A percentile compares a stretch with the other conserved stretches of the same genome.
Conservation (phyloP, 2,113 vertebrate genomes). For the Pluvianellus socialis region DNA sequence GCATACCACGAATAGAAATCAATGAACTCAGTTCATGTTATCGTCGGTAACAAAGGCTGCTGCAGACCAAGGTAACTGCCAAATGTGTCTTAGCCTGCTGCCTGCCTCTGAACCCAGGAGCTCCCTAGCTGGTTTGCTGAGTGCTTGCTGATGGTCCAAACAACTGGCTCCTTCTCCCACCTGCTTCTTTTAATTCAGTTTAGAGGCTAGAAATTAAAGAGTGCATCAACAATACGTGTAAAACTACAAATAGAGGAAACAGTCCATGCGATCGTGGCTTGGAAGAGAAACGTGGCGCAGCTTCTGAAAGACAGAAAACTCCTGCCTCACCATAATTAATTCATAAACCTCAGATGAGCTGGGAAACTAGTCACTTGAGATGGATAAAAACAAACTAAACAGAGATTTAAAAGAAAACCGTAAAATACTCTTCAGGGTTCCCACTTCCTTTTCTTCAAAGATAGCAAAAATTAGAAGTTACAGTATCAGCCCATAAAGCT, state of each 20-base stretch:
- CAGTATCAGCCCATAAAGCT: background rate
- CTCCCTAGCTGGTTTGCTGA: background rate
- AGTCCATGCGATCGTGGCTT: background rate
- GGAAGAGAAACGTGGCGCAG: constrained; percentile 31
- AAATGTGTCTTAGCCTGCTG: background rate
- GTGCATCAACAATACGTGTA: background rate
- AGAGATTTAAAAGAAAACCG: constrained; percentile 43
- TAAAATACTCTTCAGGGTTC: constrained; percentile 39
- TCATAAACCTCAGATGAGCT: constrained; percentile 40
- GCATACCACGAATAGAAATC: background rate
- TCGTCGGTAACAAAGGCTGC: background rate
- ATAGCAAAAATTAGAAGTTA: background rate
- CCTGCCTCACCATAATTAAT: constrained; percentile 50
- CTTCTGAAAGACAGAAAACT: constrained; percentile 23
- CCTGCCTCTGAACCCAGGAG: background rate
- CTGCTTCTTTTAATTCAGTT: background rate
- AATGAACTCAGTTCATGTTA: background rate
- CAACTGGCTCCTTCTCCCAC: background rate
- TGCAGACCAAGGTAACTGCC: background rate
- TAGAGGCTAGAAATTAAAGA: background rate
- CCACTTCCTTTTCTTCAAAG: constrained; percentile 26
- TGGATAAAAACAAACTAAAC: constrained; percentile 56
- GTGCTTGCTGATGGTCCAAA: background rate
- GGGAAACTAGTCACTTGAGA: constrained; percentile 55
- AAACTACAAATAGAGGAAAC: background rate